Evolutionary conservation across 2,797 vertebrate genomes (phyloP), one percentile per base, ranked within the genome.

Genomic region (Pipistrellus pygmaeus): DNA sequence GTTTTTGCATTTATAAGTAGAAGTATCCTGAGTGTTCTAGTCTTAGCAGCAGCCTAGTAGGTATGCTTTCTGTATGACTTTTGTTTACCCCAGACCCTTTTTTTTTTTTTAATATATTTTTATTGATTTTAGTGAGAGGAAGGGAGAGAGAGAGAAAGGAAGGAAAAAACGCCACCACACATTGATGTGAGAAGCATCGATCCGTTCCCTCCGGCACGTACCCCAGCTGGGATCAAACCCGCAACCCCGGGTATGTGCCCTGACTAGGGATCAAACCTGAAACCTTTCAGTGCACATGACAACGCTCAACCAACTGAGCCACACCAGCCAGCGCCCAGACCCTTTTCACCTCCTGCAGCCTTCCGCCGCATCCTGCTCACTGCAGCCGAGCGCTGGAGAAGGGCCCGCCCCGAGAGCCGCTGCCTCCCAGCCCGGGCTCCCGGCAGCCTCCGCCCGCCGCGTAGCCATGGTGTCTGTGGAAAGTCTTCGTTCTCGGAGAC

Each of bases 401-500:
- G 17, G 3, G 44, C 62, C 27, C 3, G 1, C n/a, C 30, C 0
- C n/a, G 20, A 13, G 41, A 51, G n/a, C 38, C 9, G 41, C 27
- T 11, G 1, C 2, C 62, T 41, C 38, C 69, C 51, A 6, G 21
- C 48, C 25, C 1, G 27, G 53, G 35, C 2, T 32, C 3, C 30
- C 4, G 2, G 21, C 4, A 0, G 17, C 71, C 7, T 10, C 32
- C 38, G 23, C 18, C 44, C 35, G 30, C 2, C 17, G 1, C 48
- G 1, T 3, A 62, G n/a, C 60, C 14, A 1, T 11, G 72, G 71
- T 41, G 3, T 12, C 12, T n/a, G 77, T 48, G 15, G 23, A 88
- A 23, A 55, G 20, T 53, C 46, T 80, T 64, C 0, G 0, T 27
- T 46, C 14, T 55, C 6, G 3, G 21, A 53, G 27, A 18, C 6